Evolutionary conservation across 2,888 invertebrate species (phyloP), one percentile per base, ranked within the genome.

Genomic region (Drosophila fulvimacula): DNA sequence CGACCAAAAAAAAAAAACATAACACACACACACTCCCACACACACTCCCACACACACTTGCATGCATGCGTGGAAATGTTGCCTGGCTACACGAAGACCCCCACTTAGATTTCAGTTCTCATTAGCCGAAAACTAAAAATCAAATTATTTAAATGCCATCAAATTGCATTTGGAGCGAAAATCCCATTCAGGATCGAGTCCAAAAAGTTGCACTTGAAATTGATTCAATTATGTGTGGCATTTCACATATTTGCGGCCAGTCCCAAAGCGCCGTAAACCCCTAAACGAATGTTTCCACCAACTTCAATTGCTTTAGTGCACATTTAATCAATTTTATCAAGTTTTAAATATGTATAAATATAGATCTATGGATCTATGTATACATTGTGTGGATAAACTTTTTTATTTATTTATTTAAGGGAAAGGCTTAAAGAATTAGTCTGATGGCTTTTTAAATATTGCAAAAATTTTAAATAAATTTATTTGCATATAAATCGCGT

Each of bases 181-280:
- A n/a, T 53, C 34, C 13, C 5, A 38, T 19, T 48, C 38, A 10
- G 30, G 21, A n/a, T 32, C 17, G 15, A 15, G 13, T 5, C 19
- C 69, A 59, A 71, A 32, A 51, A 51, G 44, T 41, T 63, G 44
- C 48, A 76, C 76, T 73, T 61, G 48, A 66, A 72, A 49, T 21
- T 76, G 77, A 61, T 66, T 76, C 53, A 61, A 76, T 74, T 76
- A 55, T 46, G 44, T 42, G 42, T 39, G 48, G 48, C 24, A 66
- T 66, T 76, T 49, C 41, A 58, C 53, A 51, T 51, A 51, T 49
- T 42, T 58, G 60, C 36, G 76, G 65, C 52, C 65, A 38, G 17
- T 0, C 38, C 58, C 21, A 17, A 46, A 41, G 48, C 34, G 38
- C 38, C 30, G 48, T 4, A 17, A 48, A 1, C 17, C 21, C 17